Conservation (phyloP, 2,113 vertebrate genomes). For the Chionodraco myersi region DNA sequence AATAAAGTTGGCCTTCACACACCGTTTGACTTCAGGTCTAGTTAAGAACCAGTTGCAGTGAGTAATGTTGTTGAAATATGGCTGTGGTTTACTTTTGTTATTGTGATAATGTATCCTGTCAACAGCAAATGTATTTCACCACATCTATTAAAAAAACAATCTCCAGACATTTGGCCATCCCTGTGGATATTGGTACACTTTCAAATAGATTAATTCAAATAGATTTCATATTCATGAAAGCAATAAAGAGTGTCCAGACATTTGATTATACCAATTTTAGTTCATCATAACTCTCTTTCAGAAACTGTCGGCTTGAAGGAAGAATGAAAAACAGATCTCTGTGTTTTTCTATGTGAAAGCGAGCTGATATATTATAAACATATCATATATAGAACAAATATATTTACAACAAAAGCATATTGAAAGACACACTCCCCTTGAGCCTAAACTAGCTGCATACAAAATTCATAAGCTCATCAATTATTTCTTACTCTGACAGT, state of each 20-base stretch:
- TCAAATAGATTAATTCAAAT: conserved; percentile 28
- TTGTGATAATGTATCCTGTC: conserved; percentile 19
- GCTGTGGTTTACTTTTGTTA: conserved; percentile 29
- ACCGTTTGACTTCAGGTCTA: conserved; percentile 16
- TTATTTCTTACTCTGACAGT: conserved; percentile 56
- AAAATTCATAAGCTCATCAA: conserved; percentile 68
- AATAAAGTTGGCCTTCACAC: conserved; percentile 27
- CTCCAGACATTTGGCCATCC: conserved; percentile 17
- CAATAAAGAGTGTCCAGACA: conserved; percentile 49
- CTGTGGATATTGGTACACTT: conserved; percentile 35
- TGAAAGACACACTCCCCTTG: conserved; percentile 18
- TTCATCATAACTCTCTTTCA: conserved; percentile 45
- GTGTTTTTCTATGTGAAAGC: conserved; percentile 4
- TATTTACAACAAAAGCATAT: conserved; percentile 41
- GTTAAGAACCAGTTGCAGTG: conserved; percentile 32
- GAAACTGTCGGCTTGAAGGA: conserved; percentile 14
- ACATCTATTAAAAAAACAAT: conserved; percentile 48
- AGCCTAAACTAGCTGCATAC: conserved; percentile 25
- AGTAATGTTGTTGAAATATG: conserved; percentile 36
- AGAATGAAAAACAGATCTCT: conserved; percentile 5
- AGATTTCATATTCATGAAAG: conserved; percentile 38
- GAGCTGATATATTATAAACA: conserved; percentile 25
- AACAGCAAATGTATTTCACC: conserved; percentile 24
- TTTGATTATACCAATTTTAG: conserved; percentile 49
- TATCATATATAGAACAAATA: conserved; percentile 31